Evolutionary conservation across 2,113 vertebrate genomes (phyloP), one percentile per base, ranked within the genome.

Genomic region (Setophaga petechia): DNA sequence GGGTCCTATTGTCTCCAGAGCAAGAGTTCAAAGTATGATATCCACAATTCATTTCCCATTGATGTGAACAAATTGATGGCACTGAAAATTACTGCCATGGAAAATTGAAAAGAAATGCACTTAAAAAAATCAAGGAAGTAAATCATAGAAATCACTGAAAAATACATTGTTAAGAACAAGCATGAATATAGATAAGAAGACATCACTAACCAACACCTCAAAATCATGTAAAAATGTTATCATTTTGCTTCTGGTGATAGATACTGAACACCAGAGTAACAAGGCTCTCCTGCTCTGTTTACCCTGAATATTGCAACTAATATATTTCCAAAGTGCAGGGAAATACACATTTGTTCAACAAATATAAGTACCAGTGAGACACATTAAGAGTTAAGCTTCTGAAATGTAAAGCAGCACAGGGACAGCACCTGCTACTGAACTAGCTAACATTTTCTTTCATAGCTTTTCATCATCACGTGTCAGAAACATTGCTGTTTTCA

Each of bases 401-500:
- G 61, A 94, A 90, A 96, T 93, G 47, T 61, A 86, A 96, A 94
- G 79, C 68, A 94, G 79, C 49, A 31, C 51, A 57, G 44, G 82
- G 85, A 95, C 93, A 92, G 44, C 94, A 96, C 94, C 95, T 97
- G 94, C 78, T 95, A 94, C 93, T 93, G 89, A 94, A 90, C 76
- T 31, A 85, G 73, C 84, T 96, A 96, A 94, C 90, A 93, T 94
- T 96, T 97, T 89, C 85, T 84, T 84, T 85, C 85, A 18, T 76
- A 84, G 82, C 46, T 93, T 73, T 76, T 92, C 82, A 33, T 87
- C 66, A 86, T 87, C 95, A 93, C 35, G 55, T 91, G 90, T 72
- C 73, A 47, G 82, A 96, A 96, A 93, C 87, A 90, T 81, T 88
- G 61, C 83, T 90, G 92, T 89, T 95, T 96, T 88, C 93, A 51